Evolutionary conservation across 2,888 invertebrate genomes (phyloP), one percentile per base, ranked within the genome.

Genomic region (Oscheius sp.): DNA sequence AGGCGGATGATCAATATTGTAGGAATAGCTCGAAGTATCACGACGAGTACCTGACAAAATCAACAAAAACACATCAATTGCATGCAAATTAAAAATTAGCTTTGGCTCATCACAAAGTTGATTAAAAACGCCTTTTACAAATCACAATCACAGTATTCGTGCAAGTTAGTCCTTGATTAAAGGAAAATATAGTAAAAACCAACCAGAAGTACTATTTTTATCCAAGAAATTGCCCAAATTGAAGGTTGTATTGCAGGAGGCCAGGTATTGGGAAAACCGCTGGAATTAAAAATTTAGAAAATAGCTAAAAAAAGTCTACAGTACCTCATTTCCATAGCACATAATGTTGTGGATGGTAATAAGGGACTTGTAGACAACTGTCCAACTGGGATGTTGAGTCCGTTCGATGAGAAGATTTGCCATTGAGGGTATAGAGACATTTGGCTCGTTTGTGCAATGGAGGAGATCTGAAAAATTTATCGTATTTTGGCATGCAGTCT

Each of bases 251-350:
- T 98, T 99, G 92, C 96, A 98, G 87, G 98, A 99, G 76, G 99
- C 99, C 91, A 99, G 92, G 91, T 97, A 99, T 92, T 99, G 99
- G 90, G 97, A 97, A 91, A 99, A 99, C 90, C 99, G 93, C 97
- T 97, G 92, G 66, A 93, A 6, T 6, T 35, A 35, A 9, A 35
- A 93, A 89, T 16, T 3, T 35, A 35, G 35, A 35, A 35, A 35
- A 35, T 35, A 35, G n/a, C n/a, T 35, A 35, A 35, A 35, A 35
- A 6, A 35, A 35, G 35, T n/a, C n/a, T n/a, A n/a, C 3, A 3
- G 13, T 89, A 97, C 97, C 93, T 99, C 99, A 91, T 99, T 99
- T 89, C 99, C 99, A 91, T 98, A 98, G 89, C 98, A 98, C 93
- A 99, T 94, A 90, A 99, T 92, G 91, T 99, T 97, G 91, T 99